Percentiles rank a stretch among this genome's conserved stretches.
phyloP scores from a whole-genome alignment of 1,140 invertebrate genomes.

The Procambarus virginalis region DNA sequence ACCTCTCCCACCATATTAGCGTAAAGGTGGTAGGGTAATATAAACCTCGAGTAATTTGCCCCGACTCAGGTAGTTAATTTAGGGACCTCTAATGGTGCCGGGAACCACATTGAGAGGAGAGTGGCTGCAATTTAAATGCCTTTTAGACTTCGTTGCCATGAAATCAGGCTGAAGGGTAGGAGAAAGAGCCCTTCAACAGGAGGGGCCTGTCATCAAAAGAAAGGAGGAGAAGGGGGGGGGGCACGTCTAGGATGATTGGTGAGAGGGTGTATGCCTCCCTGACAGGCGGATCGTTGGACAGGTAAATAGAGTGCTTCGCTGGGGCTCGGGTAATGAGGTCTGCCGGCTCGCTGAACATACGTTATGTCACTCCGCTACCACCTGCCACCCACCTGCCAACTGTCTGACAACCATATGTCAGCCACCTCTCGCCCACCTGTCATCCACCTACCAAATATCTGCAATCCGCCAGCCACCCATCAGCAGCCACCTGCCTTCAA shows the following conservation, averaged over 20 bases:
- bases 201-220: background rate
- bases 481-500: too few species aligned
- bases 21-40: background rate
- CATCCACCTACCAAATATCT: too few species aligned
- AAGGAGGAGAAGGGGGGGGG: background rate
- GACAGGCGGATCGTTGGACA: background rate
- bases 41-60: background rate
- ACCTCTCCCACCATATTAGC: background rate
- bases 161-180: background rate
- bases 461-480: too few species aligned
- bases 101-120: background rate
- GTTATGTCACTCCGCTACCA: background rate
- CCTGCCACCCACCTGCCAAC: too few species aligned
- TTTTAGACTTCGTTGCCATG: background rate
- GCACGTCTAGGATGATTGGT: background rate
- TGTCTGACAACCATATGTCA: too few species aligned
- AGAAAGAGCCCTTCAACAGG: background rate
- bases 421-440: too few species aligned
- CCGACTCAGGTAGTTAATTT: background rate
- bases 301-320: background rate
- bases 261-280: background rate
- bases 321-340: background rate
- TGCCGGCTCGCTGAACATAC: background rate
- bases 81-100: background rate
- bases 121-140: conserved; percentile 5